Conservation (phyloP, 2,888 invertebrate species). For the Chrysotoxum bicinctum region DNA sequence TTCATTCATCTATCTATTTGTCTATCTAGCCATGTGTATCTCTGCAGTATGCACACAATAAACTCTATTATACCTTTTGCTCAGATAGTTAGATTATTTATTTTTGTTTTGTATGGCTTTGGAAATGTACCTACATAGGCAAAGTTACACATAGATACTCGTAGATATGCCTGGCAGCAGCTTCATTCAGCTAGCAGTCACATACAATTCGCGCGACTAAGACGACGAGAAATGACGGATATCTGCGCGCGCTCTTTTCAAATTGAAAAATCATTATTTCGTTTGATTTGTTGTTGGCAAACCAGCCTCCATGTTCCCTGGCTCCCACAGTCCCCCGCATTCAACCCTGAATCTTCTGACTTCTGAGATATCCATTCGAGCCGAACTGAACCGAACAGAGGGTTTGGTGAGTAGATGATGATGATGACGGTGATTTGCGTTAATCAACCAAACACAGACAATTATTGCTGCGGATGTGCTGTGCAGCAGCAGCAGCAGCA, state of each 20-base stretch:
- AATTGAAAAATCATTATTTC: constrained; percentile 71
- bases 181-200: constrained; percentile 20
- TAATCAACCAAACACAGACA: constrained; percentile 70
- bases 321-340: not conserved
- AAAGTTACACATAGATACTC: not conserved
- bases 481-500: constrained; percentile 39
- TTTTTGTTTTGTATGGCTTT: constrained; percentile 1
- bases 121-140: not conserved
- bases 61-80: constrained; percentile 30
- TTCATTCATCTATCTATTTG: constrained; percentile 69
- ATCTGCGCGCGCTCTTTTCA: constrained; percentile 69
- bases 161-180: constrained; percentile 23
- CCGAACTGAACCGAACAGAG: constrained; percentile 3
- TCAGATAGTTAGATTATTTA: constrained; percentile 25
- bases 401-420: constrained; percentile 41
- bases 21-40: constrained; percentile 50
- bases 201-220: constrained; percentile 36
- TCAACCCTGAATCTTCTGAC: not conserved
- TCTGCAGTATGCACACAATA: constrained; percentile 31
- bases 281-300: constrained; percentile 66
- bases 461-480: constrained; percentile 60
- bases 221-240: constrained; percentile 58
- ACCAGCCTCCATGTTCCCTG: not conserved
- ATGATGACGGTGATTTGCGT: constrained; percentile 68
- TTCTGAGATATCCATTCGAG: not conserved